Evolutionary conservation across 2,888 invertebrate species (phyloP).

Genomic region (Campaea margaritaria): DNA sequence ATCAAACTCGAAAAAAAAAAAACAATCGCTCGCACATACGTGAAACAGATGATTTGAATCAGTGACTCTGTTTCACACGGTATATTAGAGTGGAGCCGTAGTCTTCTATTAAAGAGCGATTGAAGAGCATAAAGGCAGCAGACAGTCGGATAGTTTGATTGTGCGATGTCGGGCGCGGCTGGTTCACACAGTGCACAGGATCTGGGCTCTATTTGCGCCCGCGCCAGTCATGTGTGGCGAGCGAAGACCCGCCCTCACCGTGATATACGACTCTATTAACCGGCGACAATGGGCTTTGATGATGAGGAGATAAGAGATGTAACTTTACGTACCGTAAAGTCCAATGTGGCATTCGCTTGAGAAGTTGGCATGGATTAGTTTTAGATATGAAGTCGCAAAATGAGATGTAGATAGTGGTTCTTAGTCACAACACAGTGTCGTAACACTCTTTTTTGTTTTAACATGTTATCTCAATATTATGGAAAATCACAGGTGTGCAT

Average conservation of each 20-base stretch:
- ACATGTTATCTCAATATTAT: constrained; percentile 4
- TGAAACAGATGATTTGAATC: constrained; percentile 31
- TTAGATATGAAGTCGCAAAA: constrained; percentile 15
- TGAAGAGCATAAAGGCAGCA: constrained; percentile 34
- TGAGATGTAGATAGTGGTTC: constrained; percentile 4
- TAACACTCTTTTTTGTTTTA: constrained; percentile 2
- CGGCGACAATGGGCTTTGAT: constrained; percentile 39
- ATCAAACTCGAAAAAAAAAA: constrained; percentile 31
- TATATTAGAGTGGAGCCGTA: constrained; percentile 34
- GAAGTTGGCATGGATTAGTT: constrained; percentile 14
- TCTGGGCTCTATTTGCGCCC: constrained; percentile 82
- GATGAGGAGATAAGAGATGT: constrained; percentile 32
- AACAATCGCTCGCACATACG: constrained; percentile 26
- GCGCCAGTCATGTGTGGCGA: constrained; percentile 71
- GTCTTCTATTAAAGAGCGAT: constrained; percentile 44
- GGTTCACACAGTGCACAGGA: constrained; percentile 78
- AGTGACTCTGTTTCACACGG: constrained; percentile 40
- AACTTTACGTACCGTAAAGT: constrained; percentile 25
- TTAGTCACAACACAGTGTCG: constrained; percentile 5
- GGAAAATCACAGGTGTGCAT: background rate
- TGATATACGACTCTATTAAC: constrained; percentile 53
- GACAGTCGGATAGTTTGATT: constrained; percentile 53
- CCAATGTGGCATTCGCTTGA: constrained; percentile 14
- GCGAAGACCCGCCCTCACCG: constrained; percentile 59
- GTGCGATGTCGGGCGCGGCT: constrained; percentile 63